Evolutionary conservation across 2,888 invertebrate species (phyloP).

Genomic region (Rotaria socialis): DNA sequence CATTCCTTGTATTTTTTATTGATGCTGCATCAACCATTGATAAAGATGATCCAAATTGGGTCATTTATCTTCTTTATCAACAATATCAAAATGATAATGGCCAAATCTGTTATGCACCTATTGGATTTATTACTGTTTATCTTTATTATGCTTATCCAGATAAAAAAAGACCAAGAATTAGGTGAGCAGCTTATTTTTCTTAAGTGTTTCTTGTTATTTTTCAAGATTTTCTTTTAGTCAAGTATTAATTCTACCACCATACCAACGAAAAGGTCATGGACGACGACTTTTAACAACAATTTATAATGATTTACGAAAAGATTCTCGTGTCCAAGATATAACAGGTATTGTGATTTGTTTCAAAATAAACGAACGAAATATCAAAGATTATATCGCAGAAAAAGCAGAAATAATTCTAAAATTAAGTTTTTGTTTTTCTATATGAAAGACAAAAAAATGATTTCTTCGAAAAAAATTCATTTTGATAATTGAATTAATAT

Average conservation of each 20-base stretch:
- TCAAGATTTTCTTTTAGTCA: conserved; percentile 66
- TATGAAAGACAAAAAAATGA: no score
- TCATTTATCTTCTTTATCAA: conserved; percentile 55
- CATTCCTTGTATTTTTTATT: conserved; percentile 87
- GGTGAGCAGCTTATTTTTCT: conserved; percentile 51
- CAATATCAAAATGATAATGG: conserved; percentile 51
- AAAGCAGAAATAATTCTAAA: no score
- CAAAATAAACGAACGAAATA: no score
- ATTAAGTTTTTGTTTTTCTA: no score
- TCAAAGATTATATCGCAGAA: no score
- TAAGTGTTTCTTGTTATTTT: conserved; percentile 47
- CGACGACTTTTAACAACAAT: conserved; percentile 70
- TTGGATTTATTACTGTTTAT: conserved; percentile 85
- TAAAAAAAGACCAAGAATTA: conserved; percentile 77
- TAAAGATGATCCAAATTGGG: conserved; percentile 82
- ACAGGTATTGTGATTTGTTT: no score
- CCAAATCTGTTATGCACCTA: conserved; percentile 68
- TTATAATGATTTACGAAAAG: conserved; percentile 64
- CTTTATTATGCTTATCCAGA: conserved; percentile 88
- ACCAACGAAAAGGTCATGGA: conserved; percentile 77
- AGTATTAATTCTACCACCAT: conserved; percentile 84
- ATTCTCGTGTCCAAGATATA: conserved; percentile 67
- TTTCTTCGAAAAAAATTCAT: no score
- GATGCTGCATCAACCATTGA: conserved; percentile 93
- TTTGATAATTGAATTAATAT: no score